Base-by-base conservation (phyloP, 2,113 vertebrate genomes). In the Syngnathoides biaculeatus region DNA sequence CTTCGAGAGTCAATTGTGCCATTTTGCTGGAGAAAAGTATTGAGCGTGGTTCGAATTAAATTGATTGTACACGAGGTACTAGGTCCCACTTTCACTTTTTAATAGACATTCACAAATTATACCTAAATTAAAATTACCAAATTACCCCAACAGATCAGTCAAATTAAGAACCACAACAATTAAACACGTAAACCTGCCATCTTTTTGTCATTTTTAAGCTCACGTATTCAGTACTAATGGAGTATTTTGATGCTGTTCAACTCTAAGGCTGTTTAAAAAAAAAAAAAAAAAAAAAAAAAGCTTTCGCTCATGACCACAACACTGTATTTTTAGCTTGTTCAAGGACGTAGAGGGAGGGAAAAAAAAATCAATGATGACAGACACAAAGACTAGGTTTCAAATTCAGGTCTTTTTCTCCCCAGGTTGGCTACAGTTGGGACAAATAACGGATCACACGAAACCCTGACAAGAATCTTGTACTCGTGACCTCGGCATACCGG, bases 291-390 rank as follows among this genome's bases (percentile, higher is more conserved):
- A 78, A 75, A 84, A 83, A 57, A 42, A 68, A 81, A 64, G 69
- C 42, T 38, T 75, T 64, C 69, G 60, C 38, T 57, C 60, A 79
- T 64, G 70, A 64, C 69, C 62, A 74, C 43, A 69, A 50, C 17
- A 52, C 68, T 40, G n/a, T 89, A 88, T 87, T 86, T 87, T 86
- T 87, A 89, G 76, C 26, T 47, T 64, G 58, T 83, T 80, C 80
- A 86, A 82, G 79, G 79, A 80, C 74, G 74, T 68, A 64, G 68
- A 68, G 22, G 15, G 40, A 43, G 1, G 5, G 39, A 13, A 9
- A 79, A 22, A 50, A 76, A 84, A 89, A 88, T 90, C 87, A 84
- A 84, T 88, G 68, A 74, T 83, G 71, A 62, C 67, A 74, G 76
- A 66, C 79, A 68, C 74, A 83, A 79, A 74, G 71, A 48, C 52